phyloP scores from a whole-genome alignment of 2,888 invertebrate species.

The Hirtodrosophila confusa region DNA sequence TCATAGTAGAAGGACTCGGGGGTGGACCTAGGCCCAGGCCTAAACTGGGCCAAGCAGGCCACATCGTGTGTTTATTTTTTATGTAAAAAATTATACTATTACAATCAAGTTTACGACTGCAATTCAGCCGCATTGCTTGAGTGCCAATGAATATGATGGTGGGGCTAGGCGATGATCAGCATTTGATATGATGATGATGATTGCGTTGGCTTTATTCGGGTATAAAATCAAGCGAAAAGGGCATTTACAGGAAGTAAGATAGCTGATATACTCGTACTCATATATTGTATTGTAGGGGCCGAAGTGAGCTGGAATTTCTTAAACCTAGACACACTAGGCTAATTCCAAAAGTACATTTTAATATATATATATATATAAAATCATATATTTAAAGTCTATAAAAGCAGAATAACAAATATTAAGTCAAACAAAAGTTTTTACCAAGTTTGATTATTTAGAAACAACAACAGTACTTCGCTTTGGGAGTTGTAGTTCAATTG shows the following conservation, averaged over 20 bases:
- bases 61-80: slow-evolving; percentile 17
- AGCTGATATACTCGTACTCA: not conserved
- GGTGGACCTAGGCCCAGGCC: slow-evolving; percentile 3
- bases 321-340: too few species aligned
- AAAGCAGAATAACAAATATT: too few species aligned
- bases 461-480: too few species aligned
- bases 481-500: too few species aligned
- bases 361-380: too few species aligned
- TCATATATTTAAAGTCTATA: too few species aligned
- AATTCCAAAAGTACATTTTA: too few species aligned
- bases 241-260: not conserved
- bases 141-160: slow-evolving; percentile 72
- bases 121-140: slow-evolving; percentile 61
- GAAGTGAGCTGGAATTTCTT: not conserved
- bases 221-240: slow-evolving; percentile 31
- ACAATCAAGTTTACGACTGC: slow-evolving; percentile 77
- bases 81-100: slow-evolving; percentile 71
- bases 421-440: too few species aligned
- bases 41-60: slow-evolving; percentile 15
- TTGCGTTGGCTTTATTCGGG: slow-evolving; percentile 28
- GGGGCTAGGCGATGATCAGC: slow-evolving; percentile 41
- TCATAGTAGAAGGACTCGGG: slow-evolving; percentile 4
- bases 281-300: not conserved
- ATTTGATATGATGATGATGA: slow-evolving; percentile 52
- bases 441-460: too few species aligned